A percentile compares a stretch with the other conserved stretches of the same genome.
Evolutionary conservation across 2,888 invertebrate genomes (phyloP).

Genomic region (Sphaerophoria taeniata): DNA sequence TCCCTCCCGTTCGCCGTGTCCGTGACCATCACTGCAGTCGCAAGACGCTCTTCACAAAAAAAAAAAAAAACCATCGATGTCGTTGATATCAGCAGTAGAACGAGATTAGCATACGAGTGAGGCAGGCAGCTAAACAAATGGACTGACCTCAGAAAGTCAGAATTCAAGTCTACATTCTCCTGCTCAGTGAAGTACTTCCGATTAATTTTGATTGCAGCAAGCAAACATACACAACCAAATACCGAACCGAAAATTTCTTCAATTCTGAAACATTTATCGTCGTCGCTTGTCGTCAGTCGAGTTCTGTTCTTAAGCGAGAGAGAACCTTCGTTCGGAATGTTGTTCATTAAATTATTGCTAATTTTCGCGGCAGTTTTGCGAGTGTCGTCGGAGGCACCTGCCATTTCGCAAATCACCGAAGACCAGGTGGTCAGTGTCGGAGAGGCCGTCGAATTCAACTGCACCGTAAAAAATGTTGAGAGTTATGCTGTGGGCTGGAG

Average conservation of each 20-base stretch:
- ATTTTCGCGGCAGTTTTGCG: slow-evolving; percentile 55
- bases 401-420: slow-evolving; percentile 79
- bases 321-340: slow-evolving; percentile 47
- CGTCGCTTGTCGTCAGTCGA: slow-evolving; percentile 56
- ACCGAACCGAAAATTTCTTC: slow-evolving; percentile 51
- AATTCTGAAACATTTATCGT: slow-evolving; percentile 41
- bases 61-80: too few relatives aligned
- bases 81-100: slow-evolving; percentile 30
- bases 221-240: slow-evolving; percentile 40
- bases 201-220: slow-evolving; percentile 67
- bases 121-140: background rate
- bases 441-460: slow-evolving; percentile 80
- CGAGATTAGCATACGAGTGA: slow-evolving; percentile 54
- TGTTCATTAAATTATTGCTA: slow-evolving; percentile 59
- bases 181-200: slow-evolving; percentile 64
- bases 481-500: slow-evolving; percentile 80
- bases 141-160: slow-evolving; percentile 67
- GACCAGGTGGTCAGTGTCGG: slow-evolving; percentile 80
- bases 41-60: slow-evolving; percentile 48
- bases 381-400: slow-evolving; percentile 75
- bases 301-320: slow-evolving; percentile 50
- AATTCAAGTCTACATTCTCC: slow-evolving; percentile 61
- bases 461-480: slow-evolving; percentile 81
- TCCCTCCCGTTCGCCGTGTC: background rate
- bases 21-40: slow-evolving; percentile 41